Base-by-base conservation (phyloP, 2,113 vertebrate species). In the Corythaixoides concolor region DNA sequence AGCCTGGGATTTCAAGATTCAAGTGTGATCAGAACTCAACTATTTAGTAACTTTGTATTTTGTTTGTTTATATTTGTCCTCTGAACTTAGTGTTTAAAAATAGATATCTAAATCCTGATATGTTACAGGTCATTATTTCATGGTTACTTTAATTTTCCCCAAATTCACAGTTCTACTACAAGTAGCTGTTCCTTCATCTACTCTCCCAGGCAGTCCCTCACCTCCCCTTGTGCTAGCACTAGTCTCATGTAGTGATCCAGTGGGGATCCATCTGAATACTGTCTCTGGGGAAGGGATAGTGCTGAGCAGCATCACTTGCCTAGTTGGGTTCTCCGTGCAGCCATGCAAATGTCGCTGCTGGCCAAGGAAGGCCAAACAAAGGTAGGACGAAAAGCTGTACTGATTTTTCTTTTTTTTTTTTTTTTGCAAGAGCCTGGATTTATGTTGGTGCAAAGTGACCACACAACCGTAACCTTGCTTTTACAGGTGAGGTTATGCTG, bases 231-330 rank as follows among this genome's bases (percentile, higher is more conserved):
- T 58, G 27, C 15, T 32, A 85, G 64, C 11, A 45, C 5, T 22
- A 14, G 14, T 56, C 68, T 55, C 14, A n/a, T 75, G 28, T 21
- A 35, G 47, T 21, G 28, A 81, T n/a, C 15, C 8, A 27, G 4
- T 53, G 15, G 23, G 0, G 9, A 59, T 62, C 11, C 5, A 37
- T 14, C 8, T 56, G 28, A 83, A 72, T 33, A 16, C 0, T 1
- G 3, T 49, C 35, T 8, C 16, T n/a, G 24, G 12, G 13, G 60
- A 89, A 87, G 15, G 4, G 6, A 4, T 15, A 73, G 30, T 12
- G 5, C 14, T 41, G 11, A 47, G 47, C 15, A 75, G 22, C 13
- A 7, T 75, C 64, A 15, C 8, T 68, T 84, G 18, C n/a, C 33
- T 17, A 22, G 9, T 24, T 17, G 78, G 35, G 17, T 23, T 60